phyloP scores from a whole-genome alignment of 2,888 invertebrate species.

The Microctonus hyperodae region DNA sequence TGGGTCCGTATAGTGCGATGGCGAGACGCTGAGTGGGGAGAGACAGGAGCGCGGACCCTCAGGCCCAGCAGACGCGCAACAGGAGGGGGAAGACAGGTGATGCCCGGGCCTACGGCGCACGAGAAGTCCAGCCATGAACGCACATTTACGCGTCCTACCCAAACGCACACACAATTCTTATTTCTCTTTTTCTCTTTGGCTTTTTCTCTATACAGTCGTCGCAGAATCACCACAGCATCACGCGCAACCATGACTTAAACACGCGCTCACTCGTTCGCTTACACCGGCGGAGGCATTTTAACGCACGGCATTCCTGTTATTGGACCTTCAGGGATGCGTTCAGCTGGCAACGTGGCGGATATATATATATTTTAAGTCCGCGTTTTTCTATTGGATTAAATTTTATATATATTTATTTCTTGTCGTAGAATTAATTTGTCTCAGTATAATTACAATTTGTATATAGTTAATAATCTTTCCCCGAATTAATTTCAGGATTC shows the following conservation, averaged over 20 bases:
- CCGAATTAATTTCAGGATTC: too few species aligned
- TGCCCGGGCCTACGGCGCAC: slow-evolving; percentile 56
- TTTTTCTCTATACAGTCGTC: slow-evolving; percentile 5
- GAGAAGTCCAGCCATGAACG: slow-evolving; percentile 39
- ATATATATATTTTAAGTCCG: too few species aligned
- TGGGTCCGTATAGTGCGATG: slow-evolving; percentile 33
- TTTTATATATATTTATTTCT: too few species aligned
- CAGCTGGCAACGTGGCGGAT: slow-evolving; percentile 60
- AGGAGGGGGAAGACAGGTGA: slow-evolving; percentile 60
- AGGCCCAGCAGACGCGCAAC: slow-evolving; percentile 31
- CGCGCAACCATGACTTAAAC: slow-evolving; percentile 39
- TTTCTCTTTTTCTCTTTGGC: slow-evolving; percentile 30
- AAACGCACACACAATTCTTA: slow-evolving; percentile 37
- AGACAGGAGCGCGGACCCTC: slow-evolving; percentile 29
- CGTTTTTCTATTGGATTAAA: too few species aligned
- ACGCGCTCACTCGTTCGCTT: slow-evolving; percentile 29
- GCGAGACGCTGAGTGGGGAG: slow-evolving; percentile 23
- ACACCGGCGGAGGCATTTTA: slow-evolving; percentile 55
- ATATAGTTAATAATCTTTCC: too few species aligned
- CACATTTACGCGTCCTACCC: slow-evolving; percentile 51
- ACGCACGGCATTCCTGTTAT: slow-evolving; percentile 55
- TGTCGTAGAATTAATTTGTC: too few species aligned
- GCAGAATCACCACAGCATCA: slow-evolving; percentile 22
- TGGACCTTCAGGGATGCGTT: slow-evolving; percentile 53
- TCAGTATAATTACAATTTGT: too few species aligned